These are phyloP conservation scores for Gallinago nigripennis DNA, from an alignment of 2,797 vertebrate genomes.

Conservation along the genomic window DNA sequence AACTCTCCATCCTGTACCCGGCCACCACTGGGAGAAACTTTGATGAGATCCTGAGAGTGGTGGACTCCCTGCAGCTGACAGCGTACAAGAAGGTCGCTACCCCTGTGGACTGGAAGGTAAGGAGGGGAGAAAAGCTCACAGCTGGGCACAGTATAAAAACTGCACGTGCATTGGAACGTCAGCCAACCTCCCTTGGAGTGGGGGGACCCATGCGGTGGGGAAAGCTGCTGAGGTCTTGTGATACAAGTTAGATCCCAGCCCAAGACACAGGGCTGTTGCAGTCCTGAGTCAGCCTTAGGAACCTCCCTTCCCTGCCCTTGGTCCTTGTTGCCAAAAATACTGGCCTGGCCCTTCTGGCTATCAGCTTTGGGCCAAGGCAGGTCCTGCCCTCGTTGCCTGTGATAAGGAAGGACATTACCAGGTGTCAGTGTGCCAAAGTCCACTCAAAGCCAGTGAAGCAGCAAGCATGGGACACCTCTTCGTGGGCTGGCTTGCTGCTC, in stretches of 20 bases:
- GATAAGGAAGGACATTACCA: background rate
- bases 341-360: background rate
- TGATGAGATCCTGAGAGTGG: conserved; percentile 89
- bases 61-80: conserved; percentile 95
- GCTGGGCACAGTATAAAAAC: too few relatives aligned
- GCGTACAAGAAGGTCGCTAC: conserved; percentile 92
- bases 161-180: accelerated
- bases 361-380: background rate
- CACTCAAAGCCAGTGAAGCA: background rate
- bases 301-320: background rate
- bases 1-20: conserved; percentile 96
- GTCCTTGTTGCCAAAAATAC: background rate
- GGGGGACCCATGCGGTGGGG: background rate
- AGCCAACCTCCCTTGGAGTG: background rate
- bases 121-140: background rate
- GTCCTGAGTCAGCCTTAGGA: background rate
- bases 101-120: conserved; percentile 97
- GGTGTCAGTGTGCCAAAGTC: background rate
- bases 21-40: conserved; percentile 98
- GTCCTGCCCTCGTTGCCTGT: background rate
- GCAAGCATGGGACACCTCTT: background rate
- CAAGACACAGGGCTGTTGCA: background rate
- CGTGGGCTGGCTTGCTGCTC: background rate
- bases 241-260: background rate
- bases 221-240: background rate